Conservation (phyloP, 2,113 vertebrate species). For the Riparia riparia region DNA sequence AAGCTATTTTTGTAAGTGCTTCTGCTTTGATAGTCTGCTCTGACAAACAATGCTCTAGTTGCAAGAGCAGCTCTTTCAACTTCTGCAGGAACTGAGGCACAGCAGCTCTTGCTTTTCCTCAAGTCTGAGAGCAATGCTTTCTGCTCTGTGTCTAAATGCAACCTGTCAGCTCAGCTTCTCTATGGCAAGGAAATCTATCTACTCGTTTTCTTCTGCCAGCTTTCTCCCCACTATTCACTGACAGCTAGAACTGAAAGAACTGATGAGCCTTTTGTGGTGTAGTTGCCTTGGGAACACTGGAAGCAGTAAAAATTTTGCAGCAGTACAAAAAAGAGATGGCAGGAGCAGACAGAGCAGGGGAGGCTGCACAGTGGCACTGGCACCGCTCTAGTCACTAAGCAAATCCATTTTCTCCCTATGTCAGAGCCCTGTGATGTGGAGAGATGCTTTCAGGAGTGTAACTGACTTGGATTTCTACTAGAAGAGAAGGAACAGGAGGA, state of each 20-base stretch:
- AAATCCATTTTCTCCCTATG: not conserved
- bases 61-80: not conserved
- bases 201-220: not conserved
- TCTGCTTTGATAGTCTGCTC: not conserved
- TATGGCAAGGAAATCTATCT: not conserved
- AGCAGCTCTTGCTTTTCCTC: not conserved
- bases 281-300: not conserved
- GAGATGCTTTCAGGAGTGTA: not conserved
- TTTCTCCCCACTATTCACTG: not conserved
- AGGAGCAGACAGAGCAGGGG: not conserved
- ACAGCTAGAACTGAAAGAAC: not conserved
- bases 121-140: not conserved
- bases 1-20: not conserved
- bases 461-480: not conserved
- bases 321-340: not conserved
- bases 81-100: not conserved
- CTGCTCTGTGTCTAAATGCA: not conserved
- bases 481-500: not conserved
- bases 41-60: not conserved
- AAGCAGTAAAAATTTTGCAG: not conserved
- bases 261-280: too few species aligned
- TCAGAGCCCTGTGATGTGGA: rapidly evolving
- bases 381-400: rapidly evolving
- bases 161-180: not conserved
- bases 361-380: not conserved